Base-by-base conservation (phyloP, 2,888 invertebrate genomes). In the Biston stratarius region DNA sequence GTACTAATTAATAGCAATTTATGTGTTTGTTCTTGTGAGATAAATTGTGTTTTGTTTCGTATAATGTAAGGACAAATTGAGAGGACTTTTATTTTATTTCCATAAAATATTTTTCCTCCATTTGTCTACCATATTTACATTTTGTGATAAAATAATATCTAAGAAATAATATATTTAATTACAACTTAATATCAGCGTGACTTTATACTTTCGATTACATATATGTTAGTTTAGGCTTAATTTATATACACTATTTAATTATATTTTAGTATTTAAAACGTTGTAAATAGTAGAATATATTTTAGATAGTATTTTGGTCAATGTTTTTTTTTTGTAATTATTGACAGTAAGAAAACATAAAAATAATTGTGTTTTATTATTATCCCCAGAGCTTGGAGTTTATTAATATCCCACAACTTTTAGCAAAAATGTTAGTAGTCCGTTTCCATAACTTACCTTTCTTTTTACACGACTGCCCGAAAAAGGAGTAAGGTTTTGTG, bases 31-130 rank as follows among this genome's bases (percentile, higher is more conserved):
- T 33, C n/a, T 24, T 45, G 33, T 49, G 14, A 51, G 34, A 62
- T 45, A 45, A 14, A 8, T 59, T 14, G 14, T 12, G 34, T 47
- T 36, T 47, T 33, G 2, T 24, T 58, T 59, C 15, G 48, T 49
- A n/a, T 49, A 42, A 59, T 66, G 38, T 48, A 14, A 42, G 56
- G 88, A 92, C 92, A 84, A 88, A 89, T 85, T 85, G 94, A 70
- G 94, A 94, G 94, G 93, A 94, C 88, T 88, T 83, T 83, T 91
- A 94, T 94, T 94, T 94, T 90, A 78, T 74, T 75, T 59, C 45
- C 59, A 67, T 74, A 90, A 94, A 94, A 94, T 94, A 87, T 85
- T 72, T 83, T 89, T 92, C 90, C 94, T 94, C 87, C 94, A 66
- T 90, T 90, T 90, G 94, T 88, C 90, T 77, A 24, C 42, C 64